Base-by-base conservation (phyloP, 2,888 invertebrate genomes). In the Ctena decussata region DNA sequence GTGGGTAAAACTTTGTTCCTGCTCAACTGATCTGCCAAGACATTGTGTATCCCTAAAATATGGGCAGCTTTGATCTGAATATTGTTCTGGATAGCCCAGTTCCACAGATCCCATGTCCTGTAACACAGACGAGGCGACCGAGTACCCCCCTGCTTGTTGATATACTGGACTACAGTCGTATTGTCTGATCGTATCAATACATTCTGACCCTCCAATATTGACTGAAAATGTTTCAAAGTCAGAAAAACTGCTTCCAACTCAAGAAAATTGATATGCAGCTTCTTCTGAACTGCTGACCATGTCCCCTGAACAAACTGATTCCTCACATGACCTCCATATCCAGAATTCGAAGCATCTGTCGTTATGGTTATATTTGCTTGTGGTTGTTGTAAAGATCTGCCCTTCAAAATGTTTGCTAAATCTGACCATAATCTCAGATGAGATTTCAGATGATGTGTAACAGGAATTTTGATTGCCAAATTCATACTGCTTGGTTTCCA, bases 141-240 rank as follows among this genome's bases (percentile, higher is more conserved):
- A 12, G 84, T 85, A 15, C 79, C 85, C 46, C 86, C 85, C 37
- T 84, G 81, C 41, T 80, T 81, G 71, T 84, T 86, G 27, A 85
- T 60, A 44, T 86, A 89, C 12, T 70, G 74, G 12, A 77, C 81
- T 3, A 85, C 84, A 53, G 82, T 85, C 24, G 81, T 80, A 35
- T 83, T 79, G 86, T 86, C 83, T 6, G 49, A 35, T n/a, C 76
- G 53, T 0, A 87, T 49, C 44, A 84, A 21, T 0, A 85, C 80
- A 27, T 39, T 49, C 49, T 77, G 41, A 18, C 70, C 69, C 35
- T 77, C 18, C 18, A 85, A 18, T 5, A 69, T 30, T 15, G 32
- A 30, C 1, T 24, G 72, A 57, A 80, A 83, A 39, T 85, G 78
- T 65, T 41, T 46, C 18, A 85, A 3, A 24, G 46, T 44, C 18